phyloP scores from a whole-genome alignment of 1,140 invertebrate species.

The Drosophila tsacasi region DNA sequence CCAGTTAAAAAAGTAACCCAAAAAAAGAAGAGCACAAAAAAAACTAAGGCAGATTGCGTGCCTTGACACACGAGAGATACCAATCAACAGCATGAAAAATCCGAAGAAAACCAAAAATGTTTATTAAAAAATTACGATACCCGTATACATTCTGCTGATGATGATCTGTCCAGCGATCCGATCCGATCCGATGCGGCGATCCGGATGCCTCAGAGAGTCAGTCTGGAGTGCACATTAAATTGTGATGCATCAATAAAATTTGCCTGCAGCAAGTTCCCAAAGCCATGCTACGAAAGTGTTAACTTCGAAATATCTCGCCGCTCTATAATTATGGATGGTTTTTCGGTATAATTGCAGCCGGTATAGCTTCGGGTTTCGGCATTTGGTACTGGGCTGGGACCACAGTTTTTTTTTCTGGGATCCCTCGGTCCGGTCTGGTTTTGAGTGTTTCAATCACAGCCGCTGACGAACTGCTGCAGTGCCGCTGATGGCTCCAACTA shows the following conservation, averaged over 20 bases:
- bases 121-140: constrained; percentile 81
- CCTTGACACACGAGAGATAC: constrained; percentile 69
- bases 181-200: constrained; percentile 40
- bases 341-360: constrained; percentile 78
- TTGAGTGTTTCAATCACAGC: constrained; percentile 78
- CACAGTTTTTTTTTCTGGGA: background rate
- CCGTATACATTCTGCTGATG: constrained; percentile 50
- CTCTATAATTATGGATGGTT: constrained; percentile 84
- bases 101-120: constrained; percentile 64
- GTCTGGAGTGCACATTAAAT: constrained; percentile 77
- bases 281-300: constrained; percentile 85
- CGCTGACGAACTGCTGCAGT: constrained; percentile 74
- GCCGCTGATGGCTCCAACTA: constrained; percentile 62
- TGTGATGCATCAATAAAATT: constrained; percentile 84
- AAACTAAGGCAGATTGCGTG: constrained; percentile 56
- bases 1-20: background rate
- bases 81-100: constrained; percentile 77
- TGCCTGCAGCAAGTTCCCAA: constrained; percentile 82
- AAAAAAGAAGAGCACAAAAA: background rate
- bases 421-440: constrained; percentile 19
- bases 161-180: constrained; percentile 53
- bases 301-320: constrained; percentile 84
- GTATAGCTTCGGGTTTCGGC: constrained; percentile 30
- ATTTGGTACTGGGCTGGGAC: background rate
- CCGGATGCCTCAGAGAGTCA: constrained; percentile 33